Evolutionary conservation across 2,888 invertebrate species (phyloP), one percentile per base, ranked within the genome.

Genomic region (Nomada flava): DNA sequence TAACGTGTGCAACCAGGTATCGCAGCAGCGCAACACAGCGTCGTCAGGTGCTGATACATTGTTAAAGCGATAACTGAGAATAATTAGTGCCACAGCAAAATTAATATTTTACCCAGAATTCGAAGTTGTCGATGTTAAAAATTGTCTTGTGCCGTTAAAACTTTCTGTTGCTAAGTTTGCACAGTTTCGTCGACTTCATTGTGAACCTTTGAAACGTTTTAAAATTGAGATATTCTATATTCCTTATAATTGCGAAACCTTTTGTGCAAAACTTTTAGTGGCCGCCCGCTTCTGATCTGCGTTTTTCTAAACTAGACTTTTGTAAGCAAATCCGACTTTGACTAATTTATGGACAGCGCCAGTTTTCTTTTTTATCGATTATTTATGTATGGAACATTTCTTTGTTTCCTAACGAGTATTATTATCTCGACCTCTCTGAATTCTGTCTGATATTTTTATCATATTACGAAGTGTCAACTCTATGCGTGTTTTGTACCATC

Each of bases 1-100:
- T 77, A 83, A 80, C 36, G 65, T 3, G 36, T 29, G 63, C 71
- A 60, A 65, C 36, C 74, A 78, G 59, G 75, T 82, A 74, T 69
- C 64, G 47, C 53, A 53, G 57, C 62, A 29, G 20, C 26, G 57
- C 60, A 83, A 76, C 53, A n/a, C 60, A 36, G 71, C 53, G 23
- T 64, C 52, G 68, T 60, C 52, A 44, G 13, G 18, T 71, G 29
- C n/a, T 65, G 52, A 11, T 57, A 26, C 26, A 9, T 15, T 36
- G 18, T n/a, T 60, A 55, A 59, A 67, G 36, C 70, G 26, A 4
- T 18, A 63, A 26, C 44, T 44, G n/a, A 15, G 13, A 42, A 53
- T 63, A 73, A 83, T 76, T 73, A 74, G 50, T 29, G 59, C 23
- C 44, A 7, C 52, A 36, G 20, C 44, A 23, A 42, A 44, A 59